A percentile compares a stretch with the other conserved stretches of the same genome.
Evolutionary conservation across 2,797 vertebrate species (phyloP).

Genomic region (Hirundo rustica): DNA sequence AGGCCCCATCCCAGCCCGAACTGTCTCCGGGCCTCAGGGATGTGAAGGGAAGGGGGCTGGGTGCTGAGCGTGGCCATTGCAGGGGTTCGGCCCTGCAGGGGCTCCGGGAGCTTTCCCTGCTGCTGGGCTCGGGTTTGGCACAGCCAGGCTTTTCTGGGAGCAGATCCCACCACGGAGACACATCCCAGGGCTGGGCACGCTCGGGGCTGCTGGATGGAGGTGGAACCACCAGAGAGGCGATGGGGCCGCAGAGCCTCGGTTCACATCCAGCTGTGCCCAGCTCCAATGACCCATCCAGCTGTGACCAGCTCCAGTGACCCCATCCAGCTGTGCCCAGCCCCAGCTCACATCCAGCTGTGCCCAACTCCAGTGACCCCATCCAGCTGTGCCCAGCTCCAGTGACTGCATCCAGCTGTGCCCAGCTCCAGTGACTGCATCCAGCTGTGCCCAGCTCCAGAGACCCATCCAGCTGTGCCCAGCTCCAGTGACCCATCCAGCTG

Average conservation of each 20-base stretch:
- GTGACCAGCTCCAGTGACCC: too few species aligned
- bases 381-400: too few species aligned
- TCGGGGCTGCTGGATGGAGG: too few species aligned
- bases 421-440: background rate
- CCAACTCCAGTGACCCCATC: too few species aligned
- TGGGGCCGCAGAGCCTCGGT: background rate
- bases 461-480: too few species aligned
- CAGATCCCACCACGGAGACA: background rate
- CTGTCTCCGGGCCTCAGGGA: too few species aligned
- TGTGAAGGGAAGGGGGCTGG: background rate
- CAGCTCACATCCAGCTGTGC: background rate
- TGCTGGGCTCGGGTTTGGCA: background rate
- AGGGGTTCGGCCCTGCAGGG: background rate
- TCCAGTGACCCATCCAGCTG: too few species aligned
- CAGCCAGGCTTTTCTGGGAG: background rate
- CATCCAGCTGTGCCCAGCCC: too few species aligned
- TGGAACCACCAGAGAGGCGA: background rate
- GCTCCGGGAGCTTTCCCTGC: background rate
- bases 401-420: background rate
- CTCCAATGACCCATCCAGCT: too few species aligned
- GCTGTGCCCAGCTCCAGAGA: background rate
- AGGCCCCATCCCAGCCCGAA: background rate
- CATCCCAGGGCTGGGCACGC: background rate
- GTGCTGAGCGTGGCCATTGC: accelerated
- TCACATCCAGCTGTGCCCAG: too few species aligned